These are phyloP conservation scores for Hydrocynus forskahlii DNA, from an alignment of 2,797 vertebrate genomes.

Conservation along the genomic window DNA sequence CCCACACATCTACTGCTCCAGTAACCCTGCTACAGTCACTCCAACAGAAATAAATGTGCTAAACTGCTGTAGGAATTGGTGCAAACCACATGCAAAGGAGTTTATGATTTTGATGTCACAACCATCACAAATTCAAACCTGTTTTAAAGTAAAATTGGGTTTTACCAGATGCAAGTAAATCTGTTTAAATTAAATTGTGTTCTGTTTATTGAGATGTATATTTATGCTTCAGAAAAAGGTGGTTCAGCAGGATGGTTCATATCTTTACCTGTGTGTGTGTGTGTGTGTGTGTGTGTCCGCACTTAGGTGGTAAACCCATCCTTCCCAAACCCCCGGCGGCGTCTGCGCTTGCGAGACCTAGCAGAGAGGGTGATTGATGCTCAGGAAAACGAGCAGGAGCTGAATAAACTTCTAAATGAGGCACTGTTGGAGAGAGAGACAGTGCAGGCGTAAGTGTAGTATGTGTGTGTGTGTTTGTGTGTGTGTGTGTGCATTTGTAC, in stretches of 20 bases:
- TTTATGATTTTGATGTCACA: neutral
- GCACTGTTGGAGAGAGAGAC: conserved; percentile 93
- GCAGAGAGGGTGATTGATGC: conserved; percentile 91
- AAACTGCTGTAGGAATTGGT: too few relatives aligned
- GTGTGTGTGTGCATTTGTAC: neutral
- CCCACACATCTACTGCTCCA: neutral
- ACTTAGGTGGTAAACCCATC: conserved; percentile 90
- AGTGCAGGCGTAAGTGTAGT: conserved; percentile 86
- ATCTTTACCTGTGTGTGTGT: conserved; percentile 6
- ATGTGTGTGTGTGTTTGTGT: conserved; percentile 32
- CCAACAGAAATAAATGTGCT: neutral
- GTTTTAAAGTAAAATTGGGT: neutral
- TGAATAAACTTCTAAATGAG: conserved; percentile 93
- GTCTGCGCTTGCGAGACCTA: conserved; percentile 88
- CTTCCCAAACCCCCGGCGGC: conserved; percentile 90
- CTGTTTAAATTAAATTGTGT: neutral
- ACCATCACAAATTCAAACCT: neutral
- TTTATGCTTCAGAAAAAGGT: neutral
- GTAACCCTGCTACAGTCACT: neutral
- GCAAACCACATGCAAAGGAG: neutral
- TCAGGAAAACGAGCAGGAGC: conserved; percentile 92
- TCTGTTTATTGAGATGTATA: neutral
- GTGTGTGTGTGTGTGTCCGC: conserved; percentile 28
- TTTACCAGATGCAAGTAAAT: neutral
- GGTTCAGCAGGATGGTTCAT: neutral